A percentile compares a stretch with the other conserved stretches of the same genome.
Evolutionary conservation across 2,797 vertebrate species (phyloP).

Genomic region (Hybognathus amarus): DNA sequence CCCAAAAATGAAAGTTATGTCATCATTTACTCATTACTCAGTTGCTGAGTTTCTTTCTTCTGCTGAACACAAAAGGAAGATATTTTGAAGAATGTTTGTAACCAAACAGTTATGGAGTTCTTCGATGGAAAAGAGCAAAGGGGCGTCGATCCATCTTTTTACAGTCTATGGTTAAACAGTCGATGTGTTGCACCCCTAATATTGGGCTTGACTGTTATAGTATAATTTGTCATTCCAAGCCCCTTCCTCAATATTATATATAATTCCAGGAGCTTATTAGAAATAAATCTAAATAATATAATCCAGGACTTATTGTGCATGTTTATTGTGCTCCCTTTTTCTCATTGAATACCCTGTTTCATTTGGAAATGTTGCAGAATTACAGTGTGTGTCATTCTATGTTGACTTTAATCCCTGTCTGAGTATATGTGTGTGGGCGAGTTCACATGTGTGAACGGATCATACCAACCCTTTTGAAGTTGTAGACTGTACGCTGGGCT

Average conservation of each 20-base stretch:
- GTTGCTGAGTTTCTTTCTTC: too few species aligned
- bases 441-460: neutral
- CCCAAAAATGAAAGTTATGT: too few species aligned
- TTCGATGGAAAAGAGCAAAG: too few species aligned
- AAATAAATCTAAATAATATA: neutral
- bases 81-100: too few species aligned
- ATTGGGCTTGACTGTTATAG: neutral
- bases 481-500: neutral
- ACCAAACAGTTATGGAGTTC: too few species aligned
- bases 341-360: neutral
- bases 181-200: neutral
- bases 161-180: neutral
- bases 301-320: too few species aligned
- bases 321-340: neutral
- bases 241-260: neutral
- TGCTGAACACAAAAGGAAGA: too few species aligned
- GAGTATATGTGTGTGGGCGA: neutral
- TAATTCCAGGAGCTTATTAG: neutral
- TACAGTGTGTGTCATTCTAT: neutral
- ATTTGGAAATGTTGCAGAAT: slow-evolving; percentile 1
- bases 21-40: too few species aligned
- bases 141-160: too few species aligned
- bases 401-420: neutral
- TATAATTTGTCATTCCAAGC: neutral
- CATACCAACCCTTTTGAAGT: neutral